Base-by-base conservation (phyloP, 1,140 invertebrate species). In the Drosophila hydei region DNA sequence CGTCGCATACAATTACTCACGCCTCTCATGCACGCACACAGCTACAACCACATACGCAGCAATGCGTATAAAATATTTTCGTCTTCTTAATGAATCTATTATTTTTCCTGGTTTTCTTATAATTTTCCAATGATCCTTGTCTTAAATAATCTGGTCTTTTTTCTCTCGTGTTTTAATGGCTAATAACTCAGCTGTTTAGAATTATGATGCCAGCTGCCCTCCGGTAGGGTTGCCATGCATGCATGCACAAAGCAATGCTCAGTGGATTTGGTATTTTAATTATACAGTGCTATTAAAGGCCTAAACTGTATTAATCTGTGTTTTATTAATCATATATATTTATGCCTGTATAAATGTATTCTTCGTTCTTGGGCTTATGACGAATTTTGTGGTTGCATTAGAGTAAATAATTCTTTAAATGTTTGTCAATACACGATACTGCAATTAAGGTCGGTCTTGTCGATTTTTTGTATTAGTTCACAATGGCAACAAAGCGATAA, bases 121-220 rank as follows among this genome's bases (percentile, higher is more conserved):
- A 65, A 42, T 64, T 65, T 65, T 50, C 25, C 63, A 64, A 64
- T 38, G 25, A 70, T 64, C 51, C 67, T 64, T 25, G 19, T 4
- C 33, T 43, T 69, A 19, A 40, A 18, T 50, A 38, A 54, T 48
- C 30, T 23, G 18, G 19, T 19, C 38, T 36, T 58, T 64, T 71
- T 71, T 65, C 16, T 40, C 52, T 71, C 54, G 45, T 52, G 47
- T 65, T 71, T 71, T 42, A 58, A 54, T 56, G 61, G 68, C 45
- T 42, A 71, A 69, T 69, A 69, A 69, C 58, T 69, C 65, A 69
- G 65, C 65, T 69, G 65, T 69, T 69, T 47, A 69, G 56, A 69
- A 60, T 68, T 68, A 43, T 60, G 47, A 68, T 48, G 64, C 64
- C 65, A 69, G 65, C 65, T 69, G 65, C 65, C 25, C n/a, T 30